Evolutionary conservation across 2,113 vertebrate genomes (phyloP), one percentile per base, ranked within the genome.

Genomic region (Psammodynastes pulverulentus): DNA sequence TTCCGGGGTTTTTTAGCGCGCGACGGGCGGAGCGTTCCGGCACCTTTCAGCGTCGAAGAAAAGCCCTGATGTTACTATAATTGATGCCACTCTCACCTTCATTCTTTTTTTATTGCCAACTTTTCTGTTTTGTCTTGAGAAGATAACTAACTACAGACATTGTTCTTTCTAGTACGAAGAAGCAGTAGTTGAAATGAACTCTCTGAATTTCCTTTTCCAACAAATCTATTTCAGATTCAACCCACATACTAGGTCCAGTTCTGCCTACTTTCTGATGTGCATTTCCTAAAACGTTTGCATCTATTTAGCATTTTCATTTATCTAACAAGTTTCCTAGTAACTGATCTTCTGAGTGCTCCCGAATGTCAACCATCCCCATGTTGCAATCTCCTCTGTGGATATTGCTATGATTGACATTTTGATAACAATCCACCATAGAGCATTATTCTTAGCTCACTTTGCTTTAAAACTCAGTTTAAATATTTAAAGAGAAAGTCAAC

Each of bases 141-240:
- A 94, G 46, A 95, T 79, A 93, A 94, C 93, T 89, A 94, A 88
- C 51, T 89, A 87, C 29, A 90, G 89, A 92, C 88, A 87, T 7
- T 95, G 92, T 90, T 95, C 94, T 95, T 94, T 94, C 91, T 54
- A 95, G 95, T 93, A 93, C 95, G 96, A 96, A 97, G 94, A 93
- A 96, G 92, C 17, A 0, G 93, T 96, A 95, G 95, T 93, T 94
- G 93, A 93, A 96, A 94, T 94, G 94, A 95, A 97, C 92, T 95
- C 90, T 93, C 87, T 95, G 93, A 95, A 96, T 84, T 88, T 95
- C 19, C 92, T 67, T 93, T 91, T 93, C 58, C 91, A 94, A 93
- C 92, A 97, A 93, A 94, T 91, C 88, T 92, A 51, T 93, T 95
- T 95, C 94, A 94, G 93, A 86, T 96, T 94, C 95, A 95, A 79